Percentiles rank a stretch among this genome's conserved stretches.
phyloP scores from a whole-genome alignment of 2,113 vertebrate species.

The Andinoacara biseriatus region DNA sequence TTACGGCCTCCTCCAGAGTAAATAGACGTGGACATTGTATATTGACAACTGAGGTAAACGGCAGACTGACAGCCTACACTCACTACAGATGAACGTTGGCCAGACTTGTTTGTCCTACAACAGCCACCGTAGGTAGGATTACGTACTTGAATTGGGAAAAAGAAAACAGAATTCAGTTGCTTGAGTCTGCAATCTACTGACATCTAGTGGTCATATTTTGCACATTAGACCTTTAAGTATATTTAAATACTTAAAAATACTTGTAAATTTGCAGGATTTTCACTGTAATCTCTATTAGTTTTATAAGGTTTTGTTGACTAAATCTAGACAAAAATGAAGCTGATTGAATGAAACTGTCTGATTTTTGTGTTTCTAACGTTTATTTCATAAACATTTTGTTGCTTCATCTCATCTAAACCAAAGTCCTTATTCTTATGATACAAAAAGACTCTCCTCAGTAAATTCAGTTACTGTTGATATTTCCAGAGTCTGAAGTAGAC shows the following conservation, averaged over 20 bases:
- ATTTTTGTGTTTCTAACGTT: too few relatives aligned
- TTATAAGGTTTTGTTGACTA: neutral
- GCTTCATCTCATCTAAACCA: neutral
- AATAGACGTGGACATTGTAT: too few relatives aligned
- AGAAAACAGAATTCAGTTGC: too few relatives aligned
- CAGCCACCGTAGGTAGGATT: neutral
- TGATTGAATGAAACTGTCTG: too few relatives aligned
- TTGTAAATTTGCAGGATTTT: neutral
- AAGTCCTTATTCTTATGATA: neutral
- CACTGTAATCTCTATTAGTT: fast-evolving
- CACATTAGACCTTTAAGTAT: fast-evolving
- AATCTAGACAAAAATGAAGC: neutral
- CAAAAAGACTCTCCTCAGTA: too few relatives aligned
- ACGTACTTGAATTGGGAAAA: too few relatives aligned
- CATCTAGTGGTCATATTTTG: neutral
- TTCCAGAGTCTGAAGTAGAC: neutral
- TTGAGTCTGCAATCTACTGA: too few relatives aligned
- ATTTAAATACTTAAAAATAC: neutral
- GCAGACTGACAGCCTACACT: too few relatives aligned
- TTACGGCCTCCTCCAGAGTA: too few relatives aligned
- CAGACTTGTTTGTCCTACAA: neutral
- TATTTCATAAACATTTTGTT: too few relatives aligned
- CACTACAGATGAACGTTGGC: too few relatives aligned
- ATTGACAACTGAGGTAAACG: too few relatives aligned
- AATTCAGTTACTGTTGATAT: neutral